Conservation (phyloP, 2,113 vertebrate species). For the Motacilla alba region DNA sequence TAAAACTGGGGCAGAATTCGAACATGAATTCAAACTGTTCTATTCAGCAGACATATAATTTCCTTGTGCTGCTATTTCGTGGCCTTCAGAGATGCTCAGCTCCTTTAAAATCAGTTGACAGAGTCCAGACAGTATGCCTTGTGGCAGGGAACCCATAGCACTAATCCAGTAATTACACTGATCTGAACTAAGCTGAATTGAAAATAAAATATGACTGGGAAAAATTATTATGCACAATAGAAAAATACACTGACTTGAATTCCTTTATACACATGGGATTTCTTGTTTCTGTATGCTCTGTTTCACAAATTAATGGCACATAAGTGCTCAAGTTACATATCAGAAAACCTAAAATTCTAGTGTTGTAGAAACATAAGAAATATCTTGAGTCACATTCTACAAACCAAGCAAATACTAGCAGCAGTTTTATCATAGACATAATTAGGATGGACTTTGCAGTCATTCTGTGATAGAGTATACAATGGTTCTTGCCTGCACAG, state of each 20-base stretch:
- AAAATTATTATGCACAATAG: not conserved
- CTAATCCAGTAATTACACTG: not conserved
- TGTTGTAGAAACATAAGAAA: not conserved
- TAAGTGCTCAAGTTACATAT: not conserved
- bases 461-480: not conserved
- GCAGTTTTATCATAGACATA: not conserved
- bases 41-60: not conserved
- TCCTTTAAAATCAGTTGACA: not conserved
- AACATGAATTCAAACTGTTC: not conserved
- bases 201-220: not conserved
- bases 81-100: not conserved
- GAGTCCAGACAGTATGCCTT: not conserved
- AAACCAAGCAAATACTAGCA: not conserved
- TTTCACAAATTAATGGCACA: not conserved
- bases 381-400: not conserved
- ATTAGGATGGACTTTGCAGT: not conserved
- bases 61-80: not conserved
- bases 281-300: not conserved
- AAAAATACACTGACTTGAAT: not conserved
- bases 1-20: not conserved
- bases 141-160: fast-evolving
- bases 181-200: not conserved
- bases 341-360: not conserved
- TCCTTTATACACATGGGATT: not conserved
- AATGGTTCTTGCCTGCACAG: not conserved